These are phyloP conservation scores for Mycetomoellerius zeteki DNA, from an alignment of 1,140 invertebrate species.

Conservation along the genomic window DNA sequence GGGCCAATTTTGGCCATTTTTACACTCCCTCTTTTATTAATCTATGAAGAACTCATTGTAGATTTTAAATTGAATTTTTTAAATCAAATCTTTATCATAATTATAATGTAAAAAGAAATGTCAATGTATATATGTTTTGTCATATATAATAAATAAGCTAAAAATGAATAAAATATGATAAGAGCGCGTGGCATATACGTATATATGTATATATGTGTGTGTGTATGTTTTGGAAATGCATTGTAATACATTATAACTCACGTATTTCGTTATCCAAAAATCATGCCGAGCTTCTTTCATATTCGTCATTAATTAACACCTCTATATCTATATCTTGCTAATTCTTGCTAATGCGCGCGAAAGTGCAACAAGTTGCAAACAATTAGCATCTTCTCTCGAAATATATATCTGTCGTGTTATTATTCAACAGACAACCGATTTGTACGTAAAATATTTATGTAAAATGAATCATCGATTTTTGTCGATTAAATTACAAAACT, in stretches of 20 bases:
- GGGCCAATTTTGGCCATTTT: no score
- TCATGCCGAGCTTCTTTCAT: neutral
- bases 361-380: conserved; percentile 11
- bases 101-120: neutral
- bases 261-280: neutral
- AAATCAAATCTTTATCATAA: neutral
- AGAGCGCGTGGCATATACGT: neutral
- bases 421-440: neutral
- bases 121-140: neutral
- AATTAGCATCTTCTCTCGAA: conserved; percentile 27
- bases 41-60: neutral
- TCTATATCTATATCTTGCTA: conserved; percentile 16
- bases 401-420: neutral
- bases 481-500: neutral
- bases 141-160: neutral
- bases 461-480: neutral
- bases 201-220: no score
- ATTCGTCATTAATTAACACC: conserved; percentile 9
- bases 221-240: neutral
- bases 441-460: neutral
- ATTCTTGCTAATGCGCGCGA: conserved; percentile 11
- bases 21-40: no score
- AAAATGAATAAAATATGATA: conserved; percentile 6
- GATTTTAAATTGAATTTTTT: neutral
- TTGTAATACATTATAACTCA: neutral